phyloP scores from a whole-genome alignment of 2,797 vertebrate species.

The Falco columbarius region DNA sequence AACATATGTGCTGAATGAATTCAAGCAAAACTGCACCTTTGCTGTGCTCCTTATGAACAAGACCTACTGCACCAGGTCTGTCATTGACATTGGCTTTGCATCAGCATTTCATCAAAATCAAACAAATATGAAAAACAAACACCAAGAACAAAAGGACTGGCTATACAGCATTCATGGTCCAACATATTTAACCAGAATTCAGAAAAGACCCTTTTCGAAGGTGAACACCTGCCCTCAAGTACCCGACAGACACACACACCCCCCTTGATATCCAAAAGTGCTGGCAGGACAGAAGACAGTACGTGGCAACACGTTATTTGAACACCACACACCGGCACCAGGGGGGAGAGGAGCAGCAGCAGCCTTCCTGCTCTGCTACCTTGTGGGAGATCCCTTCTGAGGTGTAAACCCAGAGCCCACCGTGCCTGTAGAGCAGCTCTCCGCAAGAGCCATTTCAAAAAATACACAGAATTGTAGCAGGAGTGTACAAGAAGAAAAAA shows the following conservation, averaged over 20 bases:
- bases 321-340: neutral
- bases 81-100: neutral
- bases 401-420: neutral
- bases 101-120: neutral
- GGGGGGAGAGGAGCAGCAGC: neutral
- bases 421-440: neutral
- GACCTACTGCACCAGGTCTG: neutral
- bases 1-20: slow-evolving; percentile 8
- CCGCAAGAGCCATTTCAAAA: neutral
- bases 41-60: neutral
- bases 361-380: neutral
- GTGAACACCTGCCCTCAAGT: neutral
- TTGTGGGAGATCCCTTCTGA: neutral
- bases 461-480: neutral
- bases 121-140: neutral
- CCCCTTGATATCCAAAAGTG: neutral
- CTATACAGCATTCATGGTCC: neutral
- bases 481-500: neutral
- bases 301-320: neutral
- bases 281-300: neutral
- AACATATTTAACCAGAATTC: neutral
- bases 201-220: neutral
- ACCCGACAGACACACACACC: neutral
- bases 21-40: neutral
- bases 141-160: neutral